Evolutionary conservation across 2,888 invertebrate genomes (phyloP), one percentile per base, ranked within the genome.

Genomic region (Aphodius sticticus): DNA sequence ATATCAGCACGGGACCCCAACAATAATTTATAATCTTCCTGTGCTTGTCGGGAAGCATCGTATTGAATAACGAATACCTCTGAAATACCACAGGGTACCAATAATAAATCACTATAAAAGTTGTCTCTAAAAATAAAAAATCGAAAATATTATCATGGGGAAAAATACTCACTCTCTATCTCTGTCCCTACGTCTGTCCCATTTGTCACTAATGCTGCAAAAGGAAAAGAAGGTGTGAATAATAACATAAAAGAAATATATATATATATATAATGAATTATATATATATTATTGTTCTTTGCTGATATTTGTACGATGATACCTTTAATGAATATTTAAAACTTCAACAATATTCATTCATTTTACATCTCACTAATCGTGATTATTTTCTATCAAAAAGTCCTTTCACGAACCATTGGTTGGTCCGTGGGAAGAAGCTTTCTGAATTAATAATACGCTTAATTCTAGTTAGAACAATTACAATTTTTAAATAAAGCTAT

Each of bases 161-260:
- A 26, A 36, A 12, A 78, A 78, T 82, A 91, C 93, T 91, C 87
- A 93, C 93, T 92, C 93, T 90, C 93, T 89, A 82, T 91, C 86
- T 80, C 88, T 83, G 16, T 91, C 83, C 88, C 89, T 84, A 88
- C 91, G 85, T 88, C 90, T 84, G 89, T 92, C 86, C 82, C 84
- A 84, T 78, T 83, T 84, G 26, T 85, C 85, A 78, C 83, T 81
- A 37, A 80, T 91, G 84, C 91, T 87, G 83, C 90, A 85, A 76
- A 86, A 76, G 7, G 38, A 38, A 12, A 69, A 38, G 72, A 76
- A 76, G 26, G 26, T 3, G 26, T 26, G 26, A 26, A 26, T 26
- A 26, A 26, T 2, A 26, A 26, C 3, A 15, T 83, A 35, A 76
- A 76, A 9, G 16, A 69, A 77, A 26, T 53, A 77, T 26, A 16